A percentile compares a stretch with the other conserved stretches of the same genome.
Evolutionary conservation across 2,888 invertebrate species (phyloP).

Genomic region (Thereva unica): DNA sequence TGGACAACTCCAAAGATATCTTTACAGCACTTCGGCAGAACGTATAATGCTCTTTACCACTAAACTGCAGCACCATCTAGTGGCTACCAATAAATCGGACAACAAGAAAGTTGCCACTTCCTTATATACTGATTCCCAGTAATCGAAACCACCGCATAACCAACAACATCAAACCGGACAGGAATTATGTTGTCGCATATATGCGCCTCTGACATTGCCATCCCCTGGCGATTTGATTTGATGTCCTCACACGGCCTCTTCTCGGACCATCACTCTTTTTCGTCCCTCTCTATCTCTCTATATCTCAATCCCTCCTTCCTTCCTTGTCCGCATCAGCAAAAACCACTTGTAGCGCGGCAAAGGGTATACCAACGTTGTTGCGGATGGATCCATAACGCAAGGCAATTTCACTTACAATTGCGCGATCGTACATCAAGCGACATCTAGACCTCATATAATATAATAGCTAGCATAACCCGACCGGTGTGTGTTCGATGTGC

Average conservation of each 20-base stretch:
- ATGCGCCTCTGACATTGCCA: constrained; percentile 35
- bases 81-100: constrained; percentile 25
- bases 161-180: constrained; percentile 35
- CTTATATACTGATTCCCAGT: constrained; percentile 31
- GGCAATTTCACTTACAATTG: background rate
- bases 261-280: background rate
- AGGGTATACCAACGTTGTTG: background rate
- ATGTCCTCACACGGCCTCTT: constrained; percentile 11
- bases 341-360: background rate
- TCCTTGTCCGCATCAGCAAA: background rate
- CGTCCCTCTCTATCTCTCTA: background rate
- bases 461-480: no score
- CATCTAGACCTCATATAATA: background rate
- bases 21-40: constrained; percentile 26
- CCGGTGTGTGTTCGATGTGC: constrained; percentile 9
- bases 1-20: constrained; percentile 1
- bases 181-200: constrained; percentile 34
- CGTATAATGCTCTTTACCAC: constrained; percentile 10
- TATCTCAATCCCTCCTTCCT: background rate
- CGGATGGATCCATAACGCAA: no score
- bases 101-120: constrained; percentile 33
- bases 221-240: constrained; percentile 28
- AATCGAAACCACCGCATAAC: constrained; percentile 31
- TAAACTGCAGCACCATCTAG: constrained; percentile 14
- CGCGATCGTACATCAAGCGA: constrained; percentile 29